Evolutionary conservation across 1,140 invertebrate species (phyloP), one percentile per base, ranked within the genome.

Genomic region (Maconellicoccus hirsutus): DNA sequence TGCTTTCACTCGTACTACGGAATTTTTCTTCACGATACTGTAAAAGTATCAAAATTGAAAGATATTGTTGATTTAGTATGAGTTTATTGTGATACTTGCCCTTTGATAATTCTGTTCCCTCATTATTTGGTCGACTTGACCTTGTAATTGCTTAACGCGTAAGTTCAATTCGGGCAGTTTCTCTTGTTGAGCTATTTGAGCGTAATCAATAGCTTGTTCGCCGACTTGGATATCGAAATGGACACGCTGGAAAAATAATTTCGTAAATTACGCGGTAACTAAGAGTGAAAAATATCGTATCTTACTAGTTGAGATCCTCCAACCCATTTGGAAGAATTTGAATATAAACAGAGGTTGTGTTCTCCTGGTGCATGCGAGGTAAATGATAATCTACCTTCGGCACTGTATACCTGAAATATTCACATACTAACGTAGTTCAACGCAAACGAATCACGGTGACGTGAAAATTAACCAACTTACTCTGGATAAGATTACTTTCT

Each of bases 71-170:
- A 23, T 19, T 29, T 39, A 52, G 16, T 33, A 42, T 42, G 70
- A 42, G 63, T 61, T 59, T 0, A 42, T 59, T 52, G 16, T 25
- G 22, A 52, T 74, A 79, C 78, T 82, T 85, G 96, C 94, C 80
- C 96, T 87, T 80, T 99, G 97, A 82, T 99, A 99, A 79, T 95
- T 98, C 80, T 99, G 97, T 81, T 99, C 98, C 81, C 99, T 99
- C 8, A 93, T 95, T 72, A 99, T 98, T 81, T 99, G 96, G 73
- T 98, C 96, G 1, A 98, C 95, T 85, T 99, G 97, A 81, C 98
- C 94, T 0, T 99, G 79, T 25, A 99, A 82, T 80, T 99, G 98
- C 73, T 96, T 85, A 69, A 99, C 91, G 77, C 97, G 84, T 10
- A 99, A 82, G 79, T 99, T 96, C 7, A 99, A 81, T 79, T 99